Evolutionary conservation across 2,888 invertebrate species (phyloP), one percentile per base, ranked within the genome.

Genomic region (Papilio demoleus): DNA sequence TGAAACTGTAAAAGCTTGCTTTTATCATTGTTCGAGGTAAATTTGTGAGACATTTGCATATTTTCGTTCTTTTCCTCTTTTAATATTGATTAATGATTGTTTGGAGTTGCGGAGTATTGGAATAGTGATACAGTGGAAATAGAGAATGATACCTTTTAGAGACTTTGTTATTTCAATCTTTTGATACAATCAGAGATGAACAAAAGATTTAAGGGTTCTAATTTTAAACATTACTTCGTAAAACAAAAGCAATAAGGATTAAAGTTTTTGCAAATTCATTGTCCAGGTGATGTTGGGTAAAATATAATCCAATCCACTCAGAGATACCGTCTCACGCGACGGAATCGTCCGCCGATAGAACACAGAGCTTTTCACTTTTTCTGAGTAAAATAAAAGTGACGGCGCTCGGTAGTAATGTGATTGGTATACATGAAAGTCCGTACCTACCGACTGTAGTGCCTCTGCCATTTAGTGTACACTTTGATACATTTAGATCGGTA

Each of bases 1-100:
- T 71, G 70, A 73, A 70, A 67, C 67, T 67, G 70, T 61, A 60
- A 61, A 71, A 63, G 50, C 68, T 64, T 65, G 60, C 24, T 63
- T 63, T 63, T 50, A 50, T 50, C 63, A 34, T 31, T 47, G 47
- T 62, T 34, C 34, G 36, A 24, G 63, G 63, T 50, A 34, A 63
- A 50, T 47, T 47, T 50, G 36, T n/a, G 63, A 60, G 60, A 50
- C 36, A 63, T 63, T 63, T 63, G 63, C 63, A 63, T 63, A 9
- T n/a, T 17, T 50, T 24, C 4, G 1, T 19, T 22, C 36, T 60
- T 60, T 36, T 60, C 12, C 40, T 38, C 17, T 60, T 38, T 22
- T 38, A 60, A 60, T 60, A 38, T 60, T 36, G 38, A 24, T 36
- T 59, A 19, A 47, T 47, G 47, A 22, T 47, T 47, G 47, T 47